Conservation (phyloP, 2,888 invertebrate genomes). For the Chloromyia formosa region DNA sequence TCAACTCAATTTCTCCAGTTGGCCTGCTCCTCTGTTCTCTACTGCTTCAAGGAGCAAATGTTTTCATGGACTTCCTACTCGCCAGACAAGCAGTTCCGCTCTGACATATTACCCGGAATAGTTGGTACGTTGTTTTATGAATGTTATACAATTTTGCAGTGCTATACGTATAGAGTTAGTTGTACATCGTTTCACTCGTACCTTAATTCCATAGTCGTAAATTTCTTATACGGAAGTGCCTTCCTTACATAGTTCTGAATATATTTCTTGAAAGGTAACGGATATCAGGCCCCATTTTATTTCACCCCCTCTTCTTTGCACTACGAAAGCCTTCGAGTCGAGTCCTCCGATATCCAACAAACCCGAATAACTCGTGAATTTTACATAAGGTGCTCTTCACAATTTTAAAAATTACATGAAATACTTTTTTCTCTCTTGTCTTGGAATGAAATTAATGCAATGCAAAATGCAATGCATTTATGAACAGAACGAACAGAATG, state of each 20-base stretch:
- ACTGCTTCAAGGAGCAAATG: slow-evolving; percentile 8
- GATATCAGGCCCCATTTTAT: slow-evolving; percentile 35
- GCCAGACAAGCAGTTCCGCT: slow-evolving; percentile 35
- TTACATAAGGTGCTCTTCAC: slow-evolving; percentile 48
- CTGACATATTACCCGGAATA: slow-evolving; percentile 33
- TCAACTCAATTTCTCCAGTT: slow-evolving; percentile 45
- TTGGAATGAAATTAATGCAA: slow-evolving; percentile 40
- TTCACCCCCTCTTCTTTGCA: background rate
- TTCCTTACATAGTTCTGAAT: slow-evolving; percentile 32
- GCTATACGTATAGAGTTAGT: slow-evolving; percentile 14
- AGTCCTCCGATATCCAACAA: slow-evolving; percentile 19
- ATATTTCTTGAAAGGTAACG: slow-evolving; percentile 33
- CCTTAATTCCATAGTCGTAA: slow-evolving; percentile 37
- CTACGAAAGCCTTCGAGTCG: slow-evolving; percentile 12
- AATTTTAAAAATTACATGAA: slow-evolving; percentile 49
- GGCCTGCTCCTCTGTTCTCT: background rate
- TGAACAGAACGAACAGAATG: slow-evolving; percentile 27
- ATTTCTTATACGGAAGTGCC: slow-evolving; percentile 40
- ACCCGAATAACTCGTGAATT: slow-evolving; percentile 43
- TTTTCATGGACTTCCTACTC: slow-evolving; percentile 1
- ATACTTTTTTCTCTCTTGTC: slow-evolving; percentile 45
- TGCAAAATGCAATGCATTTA: slow-evolving; percentile 48
- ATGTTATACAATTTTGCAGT: slow-evolving; percentile 28
- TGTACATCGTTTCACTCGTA: slow-evolving; percentile 10
- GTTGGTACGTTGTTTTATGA: slow-evolving; percentile 35